Evolutionary conservation across 1,140 invertebrate species (phyloP), one percentile per base, ranked within the genome.

Genomic region (Aradophagus sp.): DNA sequence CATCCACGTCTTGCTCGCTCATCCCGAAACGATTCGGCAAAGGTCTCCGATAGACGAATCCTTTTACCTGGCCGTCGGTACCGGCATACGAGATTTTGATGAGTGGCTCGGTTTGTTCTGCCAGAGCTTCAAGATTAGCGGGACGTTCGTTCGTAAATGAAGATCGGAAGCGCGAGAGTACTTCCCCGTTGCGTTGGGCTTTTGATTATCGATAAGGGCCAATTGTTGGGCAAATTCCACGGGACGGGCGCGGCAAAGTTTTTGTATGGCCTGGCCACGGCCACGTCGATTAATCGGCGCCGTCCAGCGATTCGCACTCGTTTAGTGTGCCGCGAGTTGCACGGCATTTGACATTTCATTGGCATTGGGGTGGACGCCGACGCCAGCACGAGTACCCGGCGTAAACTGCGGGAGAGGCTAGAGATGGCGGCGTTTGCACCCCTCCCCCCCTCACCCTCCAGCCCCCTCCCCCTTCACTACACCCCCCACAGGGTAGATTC

Each of bases 1-100:
- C 94, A 83, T 96, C 95, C 74, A 96, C 90, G 89, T 97, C 94
- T 82, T 94, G 93, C 79, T 96, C 94, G 83, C 92, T 92, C 91
- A 93, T 93, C 56, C 77, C 78, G 79, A 86, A 83, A 52, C 80
- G 79, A 78, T 78, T 82, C 23, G 81, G 81, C 31, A 75, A 76
- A 44, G 78, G 75, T 74, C 84, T 78, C 52, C 80, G 79, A 79
- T 83, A 86, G 73, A 87, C 85, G 77, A 87, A 83, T 48, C 84
- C 82, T 76, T 88, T 86, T 59, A 87, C 80, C 71, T 86, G 80
- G 70, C 83, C 80, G 70, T 83, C 81, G 69, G 78, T 80, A 55
- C 82, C 83, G 76, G 86, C 86, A 81, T 87, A 85, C 55, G 86
- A 86, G 72, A 87, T 78, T 75, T 88, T 87, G 61, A 66, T 66